Evolutionary conservation across 2,113 vertebrate genomes (phyloP).

Genomic region (Mystacornis crossleyi): DNA sequence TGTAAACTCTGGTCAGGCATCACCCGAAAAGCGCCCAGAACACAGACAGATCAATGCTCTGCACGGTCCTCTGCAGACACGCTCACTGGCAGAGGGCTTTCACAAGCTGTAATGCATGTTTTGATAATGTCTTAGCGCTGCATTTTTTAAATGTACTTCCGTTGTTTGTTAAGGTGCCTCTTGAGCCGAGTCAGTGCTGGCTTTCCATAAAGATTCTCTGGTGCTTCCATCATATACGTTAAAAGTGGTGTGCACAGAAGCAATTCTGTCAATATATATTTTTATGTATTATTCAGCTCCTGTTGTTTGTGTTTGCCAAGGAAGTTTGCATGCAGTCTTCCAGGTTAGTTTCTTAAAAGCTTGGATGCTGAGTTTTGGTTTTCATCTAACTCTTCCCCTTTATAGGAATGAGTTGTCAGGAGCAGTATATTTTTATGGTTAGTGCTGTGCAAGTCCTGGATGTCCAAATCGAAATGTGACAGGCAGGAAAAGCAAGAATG

Average conservation of each 20-base stretch:
- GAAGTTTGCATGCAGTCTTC: conserved; percentile 7
- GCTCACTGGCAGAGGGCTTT: conserved; percentile 27
- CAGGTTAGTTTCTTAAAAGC: conserved; percentile 36
- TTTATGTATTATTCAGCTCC: conserved; percentile 46
- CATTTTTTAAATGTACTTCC: conserved; percentile 34
- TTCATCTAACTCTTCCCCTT: background rate
- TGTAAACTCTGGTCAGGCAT: conserved; percentile 40
- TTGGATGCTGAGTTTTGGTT: conserved; percentile 32
- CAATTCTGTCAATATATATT: background rate
- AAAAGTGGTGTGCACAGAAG: background rate
- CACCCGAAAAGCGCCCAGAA: conserved; percentile 14
- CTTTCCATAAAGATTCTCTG: background rate
- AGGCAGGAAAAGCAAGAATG: background rate
- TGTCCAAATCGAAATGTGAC: background rate
- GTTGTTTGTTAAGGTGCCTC: conserved; percentile 60
- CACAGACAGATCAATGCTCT: conserved; percentile 62
- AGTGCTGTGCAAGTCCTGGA: background rate
- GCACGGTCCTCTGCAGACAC: conserved; percentile 27
- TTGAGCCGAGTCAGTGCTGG: conserved; percentile 9
- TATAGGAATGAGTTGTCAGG: background rate
- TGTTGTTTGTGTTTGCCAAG: background rate
- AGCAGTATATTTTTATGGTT: background rate
- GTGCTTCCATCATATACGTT: background rate
- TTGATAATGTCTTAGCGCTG: conserved; percentile 60
- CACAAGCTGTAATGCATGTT: conserved; percentile 37